Conservation (phyloP, 2,113 vertebrate genomes). For the Plecturocebus donacophilus region DNA sequence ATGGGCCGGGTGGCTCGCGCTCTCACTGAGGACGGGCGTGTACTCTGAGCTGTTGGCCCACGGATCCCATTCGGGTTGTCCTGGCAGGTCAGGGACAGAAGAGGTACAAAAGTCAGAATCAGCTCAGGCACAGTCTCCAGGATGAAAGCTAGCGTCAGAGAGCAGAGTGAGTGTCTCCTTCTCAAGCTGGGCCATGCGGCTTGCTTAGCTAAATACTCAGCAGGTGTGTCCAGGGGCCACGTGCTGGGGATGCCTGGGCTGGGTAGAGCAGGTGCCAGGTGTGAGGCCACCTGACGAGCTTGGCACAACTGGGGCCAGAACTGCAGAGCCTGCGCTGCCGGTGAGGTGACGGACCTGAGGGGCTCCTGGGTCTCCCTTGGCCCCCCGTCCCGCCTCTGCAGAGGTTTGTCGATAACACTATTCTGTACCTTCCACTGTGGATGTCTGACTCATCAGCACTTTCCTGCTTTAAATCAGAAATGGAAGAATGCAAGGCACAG, state of each 20-base stretch:
- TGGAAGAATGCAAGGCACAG: not conserved
- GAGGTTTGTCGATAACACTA: not conserved
- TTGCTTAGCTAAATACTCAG: slow-evolving; percentile 82
- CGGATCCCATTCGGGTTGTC: slow-evolving; percentile 58
- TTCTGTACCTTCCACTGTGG: not conserved
- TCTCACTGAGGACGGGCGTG: not conserved
- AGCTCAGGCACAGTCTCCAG: slow-evolving; percentile 68
- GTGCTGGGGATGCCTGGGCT: no score
- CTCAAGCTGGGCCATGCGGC: slow-evolving; percentile 61
- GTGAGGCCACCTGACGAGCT: slow-evolving; percentile 41
- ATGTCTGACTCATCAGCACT: not conserved
- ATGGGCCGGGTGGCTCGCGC: not conserved
- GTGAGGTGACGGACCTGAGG: no score
- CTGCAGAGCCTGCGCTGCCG: no score
- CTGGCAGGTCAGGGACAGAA: slow-evolving; percentile 57
- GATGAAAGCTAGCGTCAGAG: slow-evolving; percentile 71
- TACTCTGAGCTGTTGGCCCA: slow-evolving; percentile 39
- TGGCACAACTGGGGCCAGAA: not conserved
- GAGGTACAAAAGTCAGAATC: slow-evolving; percentile 77
- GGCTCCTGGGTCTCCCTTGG: not conserved
- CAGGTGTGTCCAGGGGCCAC: slow-evolving; percentile 60
- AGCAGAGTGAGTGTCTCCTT: slow-evolving; percentile 63
- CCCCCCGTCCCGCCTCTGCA: not conserved
- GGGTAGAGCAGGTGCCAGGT: no score
- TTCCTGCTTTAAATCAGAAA: not conserved